Conservation (phyloP, 2,888 invertebrate genomes). For the Tachina lurida region DNA sequence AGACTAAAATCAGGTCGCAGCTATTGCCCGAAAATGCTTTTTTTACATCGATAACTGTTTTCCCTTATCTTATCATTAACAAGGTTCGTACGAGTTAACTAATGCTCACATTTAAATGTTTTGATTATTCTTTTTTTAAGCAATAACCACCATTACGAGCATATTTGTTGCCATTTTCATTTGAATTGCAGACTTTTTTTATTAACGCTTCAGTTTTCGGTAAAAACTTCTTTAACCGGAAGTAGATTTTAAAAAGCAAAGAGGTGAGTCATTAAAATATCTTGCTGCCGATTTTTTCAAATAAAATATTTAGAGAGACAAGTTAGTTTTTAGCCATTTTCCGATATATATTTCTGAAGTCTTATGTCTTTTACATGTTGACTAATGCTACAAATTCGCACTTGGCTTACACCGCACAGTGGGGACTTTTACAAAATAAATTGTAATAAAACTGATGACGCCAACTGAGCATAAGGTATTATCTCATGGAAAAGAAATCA, state of each 20-base stretch:
- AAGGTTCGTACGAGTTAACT: not conserved
- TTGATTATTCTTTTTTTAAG: not conserved
- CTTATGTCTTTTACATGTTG: too few species aligned
- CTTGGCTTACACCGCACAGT: too few species aligned
- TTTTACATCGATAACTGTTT: slow-evolving; percentile 76
- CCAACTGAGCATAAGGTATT: too few species aligned
- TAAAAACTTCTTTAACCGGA: slow-evolving; percentile 4
- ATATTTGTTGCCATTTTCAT: not conserved
- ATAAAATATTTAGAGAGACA: too few species aligned
- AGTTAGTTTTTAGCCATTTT: too few species aligned
- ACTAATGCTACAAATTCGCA: too few species aligned
- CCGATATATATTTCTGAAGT: too few species aligned
- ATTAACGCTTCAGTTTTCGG: not conserved
- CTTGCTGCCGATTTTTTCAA: not conserved
- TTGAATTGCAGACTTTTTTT: slow-evolving; percentile 5
- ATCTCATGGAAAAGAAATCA: too few species aligned
- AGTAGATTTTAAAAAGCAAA: slow-evolving; percentile 23
- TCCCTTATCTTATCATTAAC: slow-evolving; percentile 67
- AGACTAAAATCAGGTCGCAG: slow-evolving; percentile 78
- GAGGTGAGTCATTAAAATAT: slow-evolving; percentile 28
- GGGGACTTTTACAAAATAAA: too few species aligned
- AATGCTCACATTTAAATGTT: not conserved
- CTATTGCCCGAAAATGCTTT: slow-evolving; percentile 72
- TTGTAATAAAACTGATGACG: too few species aligned
- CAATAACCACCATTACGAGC: slow-evolving; percentile 27